Evolutionary conservation across 2,113 vertebrate species (phyloP).

Genomic region (Alligator sinensis): DNA sequence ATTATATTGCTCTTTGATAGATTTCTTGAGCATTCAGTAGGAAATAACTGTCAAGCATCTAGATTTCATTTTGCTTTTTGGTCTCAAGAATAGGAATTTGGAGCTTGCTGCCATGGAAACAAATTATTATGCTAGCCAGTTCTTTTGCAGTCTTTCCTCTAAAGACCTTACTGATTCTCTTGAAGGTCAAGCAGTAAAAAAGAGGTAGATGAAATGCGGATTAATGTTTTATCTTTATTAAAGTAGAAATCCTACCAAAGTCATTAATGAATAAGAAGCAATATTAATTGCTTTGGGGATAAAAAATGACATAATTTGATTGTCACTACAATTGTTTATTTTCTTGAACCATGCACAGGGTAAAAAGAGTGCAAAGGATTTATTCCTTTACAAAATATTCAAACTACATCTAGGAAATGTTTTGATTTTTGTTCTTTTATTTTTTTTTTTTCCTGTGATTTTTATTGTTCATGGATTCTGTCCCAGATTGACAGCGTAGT

Average conservation of each 20-base stretch:
- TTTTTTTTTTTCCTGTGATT: neutral
- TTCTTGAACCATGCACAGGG: neutral
- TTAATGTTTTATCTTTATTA: neutral
- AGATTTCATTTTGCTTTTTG: constrained; percentile 25
- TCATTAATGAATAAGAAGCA: neutral
- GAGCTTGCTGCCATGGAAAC: neutral
- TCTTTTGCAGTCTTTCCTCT: constrained; percentile 9
- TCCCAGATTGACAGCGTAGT: neutral
- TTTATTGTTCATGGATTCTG: neutral
- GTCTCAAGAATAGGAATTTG: constrained; percentile 8
- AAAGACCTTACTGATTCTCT: neutral
- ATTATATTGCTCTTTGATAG: neutral
- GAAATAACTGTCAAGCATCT: neutral
- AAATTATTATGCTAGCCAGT: neutral
- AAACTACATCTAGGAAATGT: neutral
- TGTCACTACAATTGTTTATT: neutral
- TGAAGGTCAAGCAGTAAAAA: neutral
- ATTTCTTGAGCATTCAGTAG: neutral
- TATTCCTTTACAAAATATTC: neutral
- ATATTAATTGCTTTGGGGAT: neutral
- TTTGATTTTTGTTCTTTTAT: neutral
- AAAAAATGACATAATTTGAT: neutral
- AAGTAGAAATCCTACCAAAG: neutral
- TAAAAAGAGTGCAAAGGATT: neutral
- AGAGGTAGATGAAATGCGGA: neutral